Percentiles rank a stretch among this genome's conserved stretches.
Conservation (phyloP, 1,140 invertebrate species). For the Drosophila navojoa region DNA sequence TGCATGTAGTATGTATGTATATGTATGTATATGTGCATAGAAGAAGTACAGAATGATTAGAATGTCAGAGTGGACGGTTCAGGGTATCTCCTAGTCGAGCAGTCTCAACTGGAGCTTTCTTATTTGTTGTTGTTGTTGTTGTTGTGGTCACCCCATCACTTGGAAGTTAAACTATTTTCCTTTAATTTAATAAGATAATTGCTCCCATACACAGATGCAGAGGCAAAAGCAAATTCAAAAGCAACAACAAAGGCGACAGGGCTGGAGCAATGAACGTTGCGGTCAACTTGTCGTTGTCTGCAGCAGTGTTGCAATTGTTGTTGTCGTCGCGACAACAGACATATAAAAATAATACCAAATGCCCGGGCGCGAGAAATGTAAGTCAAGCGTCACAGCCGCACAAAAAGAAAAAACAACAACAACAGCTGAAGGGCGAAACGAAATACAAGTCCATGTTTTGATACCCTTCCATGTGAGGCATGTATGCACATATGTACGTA, state of each 20-base stretch:
- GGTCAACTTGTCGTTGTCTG: constrained; percentile 69
- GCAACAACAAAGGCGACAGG: neutral
- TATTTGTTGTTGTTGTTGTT: constrained; percentile 16
- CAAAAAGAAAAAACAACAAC: constrained; percentile 3
- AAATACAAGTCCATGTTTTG: neutral
- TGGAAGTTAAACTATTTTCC: constrained; percentile 71
- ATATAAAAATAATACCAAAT: constrained; percentile 72
- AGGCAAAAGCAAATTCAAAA: neutral
- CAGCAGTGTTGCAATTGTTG: constrained; percentile 29
- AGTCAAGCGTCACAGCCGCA: constrained; percentile 64
- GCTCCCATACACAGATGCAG: constrained; percentile 33
- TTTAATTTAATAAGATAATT: constrained; percentile 80
- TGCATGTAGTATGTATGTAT: too few species aligned
- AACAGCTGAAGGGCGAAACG: neutral
- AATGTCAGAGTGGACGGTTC: too few species aligned
- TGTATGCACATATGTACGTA: too few species aligned
- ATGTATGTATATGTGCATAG: too few species aligned
- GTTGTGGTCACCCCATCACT: constrained; percentile 40
- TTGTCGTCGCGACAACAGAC: constrained; percentile 52
- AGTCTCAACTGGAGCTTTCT: too few species aligned
- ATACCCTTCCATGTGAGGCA: neutral
- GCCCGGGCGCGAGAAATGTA: constrained; percentile 66
- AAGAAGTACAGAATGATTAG: too few species aligned
- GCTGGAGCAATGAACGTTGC: constrained; percentile 76
- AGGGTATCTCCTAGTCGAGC: too few species aligned